phyloP scores from a whole-genome alignment of 2,113 vertebrate genomes.

The Brienomyrus longianalis region DNA sequence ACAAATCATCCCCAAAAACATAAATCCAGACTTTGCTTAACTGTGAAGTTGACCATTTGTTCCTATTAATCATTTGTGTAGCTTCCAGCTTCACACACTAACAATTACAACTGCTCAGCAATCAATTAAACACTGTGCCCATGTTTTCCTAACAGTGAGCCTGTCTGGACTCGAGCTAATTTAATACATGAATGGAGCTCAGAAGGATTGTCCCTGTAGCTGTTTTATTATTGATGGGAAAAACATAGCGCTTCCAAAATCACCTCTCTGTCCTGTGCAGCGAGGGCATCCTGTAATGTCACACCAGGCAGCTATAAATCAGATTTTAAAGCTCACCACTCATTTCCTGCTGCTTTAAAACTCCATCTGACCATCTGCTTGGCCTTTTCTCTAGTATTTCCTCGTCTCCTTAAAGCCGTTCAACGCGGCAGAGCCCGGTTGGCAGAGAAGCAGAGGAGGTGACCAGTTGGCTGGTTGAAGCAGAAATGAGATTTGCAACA shows the following conservation, averaged over 20 bases:
- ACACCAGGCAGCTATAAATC: constrained; percentile 18
- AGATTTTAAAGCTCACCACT: constrained; percentile 21
- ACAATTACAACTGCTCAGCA: constrained; percentile 37
- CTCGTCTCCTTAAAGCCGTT: neutral
- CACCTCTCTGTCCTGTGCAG: neutral
- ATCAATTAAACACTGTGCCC: constrained; percentile 31
- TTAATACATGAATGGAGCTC: constrained; percentile 11
- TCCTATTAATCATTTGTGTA: neutral
- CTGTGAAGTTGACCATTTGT: neutral
- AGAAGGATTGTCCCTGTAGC: neutral
- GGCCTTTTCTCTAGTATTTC: neutral
- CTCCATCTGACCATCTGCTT: constrained; percentile 5
- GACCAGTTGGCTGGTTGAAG: neutral
- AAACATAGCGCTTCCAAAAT: neutral
- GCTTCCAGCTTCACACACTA: constrained; percentile 4
- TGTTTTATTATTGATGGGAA: neutral
- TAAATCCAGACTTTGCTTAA: neutral
- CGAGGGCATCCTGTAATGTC: constrained; percentile 19
- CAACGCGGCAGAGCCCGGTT: neutral
- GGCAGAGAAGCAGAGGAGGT: neutral
- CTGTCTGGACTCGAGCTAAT: neutral
- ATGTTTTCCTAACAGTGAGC: neutral
- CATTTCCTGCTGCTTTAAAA: constrained; percentile 29
- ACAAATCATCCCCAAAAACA: neutral
- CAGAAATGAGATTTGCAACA: neutral